phyloP scores from a whole-genome alignment of 35 echinoderm and acorn worm genomes.

The Anneissia japonica region DNA sequence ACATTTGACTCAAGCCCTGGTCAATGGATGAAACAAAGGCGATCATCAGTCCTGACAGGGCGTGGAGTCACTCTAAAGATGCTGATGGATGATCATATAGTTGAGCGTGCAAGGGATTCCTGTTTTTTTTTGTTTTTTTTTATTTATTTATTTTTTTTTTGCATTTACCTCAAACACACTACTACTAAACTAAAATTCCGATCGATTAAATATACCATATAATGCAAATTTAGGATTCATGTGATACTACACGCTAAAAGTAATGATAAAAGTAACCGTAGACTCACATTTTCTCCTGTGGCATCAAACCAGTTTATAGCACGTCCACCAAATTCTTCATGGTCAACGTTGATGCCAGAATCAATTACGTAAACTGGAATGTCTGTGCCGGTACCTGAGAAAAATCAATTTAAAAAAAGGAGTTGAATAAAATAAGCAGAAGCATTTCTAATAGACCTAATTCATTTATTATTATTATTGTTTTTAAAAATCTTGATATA shows the following conservation, averaged over 20 bases:
- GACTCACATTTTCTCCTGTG: not conserved
- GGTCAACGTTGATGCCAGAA: constrained; percentile 6
- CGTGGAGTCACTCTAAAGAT: constrained; percentile 81
- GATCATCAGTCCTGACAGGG: constrained; percentile 59
- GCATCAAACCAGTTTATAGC: not conserved
- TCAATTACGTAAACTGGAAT: not conserved
- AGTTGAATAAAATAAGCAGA: not conserved
- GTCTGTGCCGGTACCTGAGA: not conserved
- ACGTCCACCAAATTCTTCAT: not conserved
- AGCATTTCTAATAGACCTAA: not conserved
- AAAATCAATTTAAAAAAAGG: not conserved
- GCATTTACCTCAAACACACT: no score
- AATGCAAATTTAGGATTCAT: no score
- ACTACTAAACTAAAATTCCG: no score
- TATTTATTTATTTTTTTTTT: no score
- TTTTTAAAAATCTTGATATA: no score
- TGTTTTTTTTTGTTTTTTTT: no score
- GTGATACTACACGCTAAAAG: no score
- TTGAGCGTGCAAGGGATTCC: constrained; percentile 60
- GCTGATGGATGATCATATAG: constrained; percentile 86
- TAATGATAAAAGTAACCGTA: no score
- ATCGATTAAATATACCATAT: no score
- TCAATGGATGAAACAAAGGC: constrained; percentile 34
- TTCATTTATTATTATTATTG: not conserved
- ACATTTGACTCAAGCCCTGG: constrained; percentile 30